A percentile compares a stretch with the other conserved stretches of the same genome.
These are phyloP conservation scores for Streptopelia turtur DNA, from an alignment of 2,797 vertebrate species.

Conservation along the genomic window DNA sequence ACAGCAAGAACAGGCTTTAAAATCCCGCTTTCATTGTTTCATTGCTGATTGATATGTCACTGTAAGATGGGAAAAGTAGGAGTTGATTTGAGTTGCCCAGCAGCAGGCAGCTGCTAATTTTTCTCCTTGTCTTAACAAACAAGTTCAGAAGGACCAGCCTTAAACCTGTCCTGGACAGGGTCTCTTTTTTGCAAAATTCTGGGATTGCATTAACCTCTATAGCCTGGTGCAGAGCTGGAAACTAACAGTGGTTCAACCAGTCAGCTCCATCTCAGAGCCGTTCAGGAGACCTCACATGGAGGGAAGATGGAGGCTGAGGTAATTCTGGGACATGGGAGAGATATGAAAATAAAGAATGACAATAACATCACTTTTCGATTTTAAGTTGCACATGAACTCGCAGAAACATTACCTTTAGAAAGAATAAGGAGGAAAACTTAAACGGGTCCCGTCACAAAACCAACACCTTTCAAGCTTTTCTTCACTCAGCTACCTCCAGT, in stretches of 20 bases:
- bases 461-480: not conserved
- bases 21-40: not conserved
- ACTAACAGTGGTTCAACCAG: not conserved
- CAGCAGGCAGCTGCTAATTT: not conserved
- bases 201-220: accelerated
- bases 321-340: not conserved
- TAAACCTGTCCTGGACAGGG: not conserved
- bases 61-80: not conserved
- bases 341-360: not conserved
- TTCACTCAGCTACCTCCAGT: not conserved
- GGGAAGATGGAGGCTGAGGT: not conserved
- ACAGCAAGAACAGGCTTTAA: not conserved
- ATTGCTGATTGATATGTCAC: not conserved
- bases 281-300: not conserved
- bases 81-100: not conserved
- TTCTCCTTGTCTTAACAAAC: not conserved
- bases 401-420: not conserved
- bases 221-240: not conserved
- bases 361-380: not conserved
- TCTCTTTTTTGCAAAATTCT: not conserved
- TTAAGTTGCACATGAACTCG: not conserved
- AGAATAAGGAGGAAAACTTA: not conserved
- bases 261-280: not conserved
- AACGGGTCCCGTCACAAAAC: not conserved
- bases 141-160: not conserved